phyloP scores from a whole-genome alignment of 2,888 invertebrate species.

The Andrena camellia region DNA sequence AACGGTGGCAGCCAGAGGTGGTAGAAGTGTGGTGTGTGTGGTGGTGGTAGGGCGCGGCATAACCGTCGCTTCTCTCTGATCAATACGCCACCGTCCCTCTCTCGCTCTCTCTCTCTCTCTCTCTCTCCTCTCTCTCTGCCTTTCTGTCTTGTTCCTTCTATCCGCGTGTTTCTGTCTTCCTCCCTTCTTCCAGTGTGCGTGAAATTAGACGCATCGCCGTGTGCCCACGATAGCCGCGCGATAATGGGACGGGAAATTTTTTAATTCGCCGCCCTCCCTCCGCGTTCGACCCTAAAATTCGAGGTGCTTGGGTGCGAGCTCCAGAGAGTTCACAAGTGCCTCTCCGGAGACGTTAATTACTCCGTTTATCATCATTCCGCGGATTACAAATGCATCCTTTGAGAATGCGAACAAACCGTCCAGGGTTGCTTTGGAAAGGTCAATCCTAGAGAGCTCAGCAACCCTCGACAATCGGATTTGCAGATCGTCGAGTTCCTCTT shows the following conservation, averaged over 20 bases:
- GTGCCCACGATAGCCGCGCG: conserved; percentile 47
- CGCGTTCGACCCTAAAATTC: not conserved
- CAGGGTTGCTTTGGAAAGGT: not conserved
- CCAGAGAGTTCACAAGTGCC: too few relatives aligned
- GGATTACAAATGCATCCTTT: not conserved
- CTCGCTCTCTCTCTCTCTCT: conserved; percentile 71
- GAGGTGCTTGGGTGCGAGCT: not conserved
- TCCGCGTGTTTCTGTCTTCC: conserved; percentile 56
- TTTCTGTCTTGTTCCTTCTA: conserved; percentile 56
- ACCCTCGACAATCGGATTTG: conserved; percentile 4
- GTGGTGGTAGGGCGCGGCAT: conserved; percentile 84
- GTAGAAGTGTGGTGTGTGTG: conserved; percentile 71
- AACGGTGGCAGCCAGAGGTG: conserved; percentile 50
- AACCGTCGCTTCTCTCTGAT: conserved; percentile 83
- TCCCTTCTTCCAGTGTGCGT: conserved; percentile 41
- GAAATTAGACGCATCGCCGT: conserved; percentile 64
- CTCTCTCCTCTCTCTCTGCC: conserved; percentile 32
- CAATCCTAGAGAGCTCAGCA: not conserved
- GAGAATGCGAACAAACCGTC: not conserved
- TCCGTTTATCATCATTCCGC: not conserved
- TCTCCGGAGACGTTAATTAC: too few relatives aligned
- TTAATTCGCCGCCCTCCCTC: not conserved
- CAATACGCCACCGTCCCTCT: conserved; percentile 82
- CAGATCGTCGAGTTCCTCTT: not conserved
- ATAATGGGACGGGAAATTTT: conserved; percentile 25